phyloP scores from a whole-genome alignment of 2,888 invertebrate genomes.

The Leptopilina drosophilae region DNA sequence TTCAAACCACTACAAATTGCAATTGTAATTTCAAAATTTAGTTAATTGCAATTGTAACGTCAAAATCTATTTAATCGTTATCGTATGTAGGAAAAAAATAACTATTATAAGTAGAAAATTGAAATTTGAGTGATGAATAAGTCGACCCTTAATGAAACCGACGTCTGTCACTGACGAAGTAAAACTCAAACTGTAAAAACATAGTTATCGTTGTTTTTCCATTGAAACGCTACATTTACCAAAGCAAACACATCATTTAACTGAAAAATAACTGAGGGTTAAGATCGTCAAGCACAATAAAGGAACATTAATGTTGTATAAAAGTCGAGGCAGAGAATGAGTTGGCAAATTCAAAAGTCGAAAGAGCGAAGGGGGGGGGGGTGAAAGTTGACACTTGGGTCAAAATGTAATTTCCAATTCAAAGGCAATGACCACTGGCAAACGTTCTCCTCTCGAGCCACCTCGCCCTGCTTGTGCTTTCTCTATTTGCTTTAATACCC shows the following conservation, averaged over 20 bases:
- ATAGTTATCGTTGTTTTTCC: constrained; percentile 17
- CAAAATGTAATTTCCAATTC: constrained; percentile 75
- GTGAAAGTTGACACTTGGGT: constrained; percentile 72
- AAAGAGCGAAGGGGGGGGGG: constrained; percentile 52
- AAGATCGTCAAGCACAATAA: constrained; percentile 15
- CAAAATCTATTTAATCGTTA: no score
- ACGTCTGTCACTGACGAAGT: constrained; percentile 32
- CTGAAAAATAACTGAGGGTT: neutral
- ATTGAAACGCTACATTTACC: neutral
- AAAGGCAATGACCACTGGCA: constrained; percentile 66
- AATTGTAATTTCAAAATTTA: no score
- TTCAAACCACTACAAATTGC: no score
- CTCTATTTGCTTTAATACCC: constrained; percentile 71
- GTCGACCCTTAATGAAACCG: neutral
- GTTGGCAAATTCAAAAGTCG: constrained; percentile 42
- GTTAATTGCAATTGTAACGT: no score
- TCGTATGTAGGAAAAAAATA: no score
- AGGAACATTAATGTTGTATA: neutral
- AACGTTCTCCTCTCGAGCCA: constrained; percentile 43
- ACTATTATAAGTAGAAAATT: no score
- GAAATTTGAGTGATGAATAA: neutral
- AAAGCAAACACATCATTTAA: constrained; percentile 23
- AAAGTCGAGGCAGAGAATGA: neutral
- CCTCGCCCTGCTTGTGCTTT: constrained; percentile 50
- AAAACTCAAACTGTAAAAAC: constrained; percentile 18